A percentile compares a stretch with the other conserved stretches of the same genome.
These are phyloP conservation scores for Erpobdella octoculata DNA, from an alignment of 2,888 invertebrate species.

Conservation along the genomic window DNA sequence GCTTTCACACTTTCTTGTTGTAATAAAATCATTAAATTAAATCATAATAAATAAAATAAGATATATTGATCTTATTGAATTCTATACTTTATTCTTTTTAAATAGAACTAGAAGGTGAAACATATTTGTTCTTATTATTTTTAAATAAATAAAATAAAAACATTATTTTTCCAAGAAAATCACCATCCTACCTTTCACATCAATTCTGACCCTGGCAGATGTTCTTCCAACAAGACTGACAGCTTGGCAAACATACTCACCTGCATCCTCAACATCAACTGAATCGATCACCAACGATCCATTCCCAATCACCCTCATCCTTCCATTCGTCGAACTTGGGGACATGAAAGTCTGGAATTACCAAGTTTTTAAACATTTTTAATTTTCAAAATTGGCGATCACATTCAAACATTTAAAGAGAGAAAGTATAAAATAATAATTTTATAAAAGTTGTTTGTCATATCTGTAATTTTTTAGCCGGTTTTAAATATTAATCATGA, in stretches of 20 bases:
- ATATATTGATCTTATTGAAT: not conserved
- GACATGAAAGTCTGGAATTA: slow-evolving; percentile 6
- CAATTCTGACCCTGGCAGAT: slow-evolving; percentile 43
- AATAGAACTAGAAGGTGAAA: not conserved
- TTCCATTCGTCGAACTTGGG: not conserved
- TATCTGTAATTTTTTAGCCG: too few relatives aligned
- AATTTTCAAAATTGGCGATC: too few relatives aligned
- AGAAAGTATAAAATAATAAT: too few relatives aligned
- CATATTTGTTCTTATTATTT: not conserved
- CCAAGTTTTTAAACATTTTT: too few relatives aligned
- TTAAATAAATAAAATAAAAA: not conserved
- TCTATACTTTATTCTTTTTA: too few relatives aligned
- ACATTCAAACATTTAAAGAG: too few relatives aligned
- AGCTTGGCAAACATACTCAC: slow-evolving; percentile 38
- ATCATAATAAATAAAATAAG: too few relatives aligned
- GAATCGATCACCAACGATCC: slow-evolving; percentile 37
- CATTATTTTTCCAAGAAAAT: not conserved
- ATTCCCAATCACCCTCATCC: slow-evolving; percentile 67
- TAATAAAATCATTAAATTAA: too few relatives aligned
- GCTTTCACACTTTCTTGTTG: too few relatives aligned
- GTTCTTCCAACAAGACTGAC: slow-evolving; percentile 57
- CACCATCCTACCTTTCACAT: slow-evolving; percentile 43
- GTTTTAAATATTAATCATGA: too few relatives aligned
- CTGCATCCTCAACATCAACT: slow-evolving; percentile 36
- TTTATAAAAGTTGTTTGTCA: too few relatives aligned